Percentiles rank a stretch among this genome's conserved stretches.
Conservation (phyloP, 2,888 invertebrate genomes). For the Drosophila melanosoma region DNA sequence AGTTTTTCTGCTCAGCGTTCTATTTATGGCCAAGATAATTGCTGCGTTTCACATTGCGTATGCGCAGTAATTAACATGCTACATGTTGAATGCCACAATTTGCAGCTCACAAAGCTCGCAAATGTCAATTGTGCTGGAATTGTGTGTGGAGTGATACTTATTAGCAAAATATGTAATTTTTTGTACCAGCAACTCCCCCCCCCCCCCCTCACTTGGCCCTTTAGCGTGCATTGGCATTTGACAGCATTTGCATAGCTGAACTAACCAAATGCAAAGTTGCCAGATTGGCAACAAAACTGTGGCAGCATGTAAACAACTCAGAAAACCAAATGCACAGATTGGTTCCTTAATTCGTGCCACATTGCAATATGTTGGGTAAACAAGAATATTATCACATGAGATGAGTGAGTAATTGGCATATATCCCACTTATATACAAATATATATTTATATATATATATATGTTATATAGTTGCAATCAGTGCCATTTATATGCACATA, state of each 20-base stretch:
- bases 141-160: background rate
- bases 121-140: slow-evolving; percentile 18
- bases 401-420: slow-evolving; percentile 29
- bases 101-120: slow-evolving; percentile 14
- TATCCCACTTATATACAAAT: background rate
- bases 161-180: slow-evolving; percentile 36
- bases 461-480: slow-evolving; percentile 7
- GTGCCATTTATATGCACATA: slow-evolving; percentile 69
- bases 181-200: slow-evolving; percentile 1
- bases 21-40: slow-evolving; percentile 50
- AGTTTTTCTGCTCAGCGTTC: background rate
- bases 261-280: slow-evolving; percentile 46
- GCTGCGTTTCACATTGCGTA: slow-evolving; percentile 60
- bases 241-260: slow-evolving; percentile 24
- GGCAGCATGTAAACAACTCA: slow-evolving; percentile 25
- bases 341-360: slow-evolving; percentile 60
- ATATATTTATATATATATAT: background rate
- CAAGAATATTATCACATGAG: slow-evolving; percentile 50
- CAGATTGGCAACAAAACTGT: slow-evolving; percentile 21
- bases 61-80: slow-evolving; percentile 49
- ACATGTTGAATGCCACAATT: slow-evolving; percentile 1
- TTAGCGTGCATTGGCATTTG: background rate
- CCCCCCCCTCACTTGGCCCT: no score
- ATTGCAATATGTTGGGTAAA: slow-evolving; percentile 70
- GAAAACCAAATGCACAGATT: slow-evolving; percentile 23